Evolutionary conservation across 2,113 vertebrate species (phyloP), one percentile per base, ranked within the genome.

Genomic region (Cygnus buccinator): DNA sequence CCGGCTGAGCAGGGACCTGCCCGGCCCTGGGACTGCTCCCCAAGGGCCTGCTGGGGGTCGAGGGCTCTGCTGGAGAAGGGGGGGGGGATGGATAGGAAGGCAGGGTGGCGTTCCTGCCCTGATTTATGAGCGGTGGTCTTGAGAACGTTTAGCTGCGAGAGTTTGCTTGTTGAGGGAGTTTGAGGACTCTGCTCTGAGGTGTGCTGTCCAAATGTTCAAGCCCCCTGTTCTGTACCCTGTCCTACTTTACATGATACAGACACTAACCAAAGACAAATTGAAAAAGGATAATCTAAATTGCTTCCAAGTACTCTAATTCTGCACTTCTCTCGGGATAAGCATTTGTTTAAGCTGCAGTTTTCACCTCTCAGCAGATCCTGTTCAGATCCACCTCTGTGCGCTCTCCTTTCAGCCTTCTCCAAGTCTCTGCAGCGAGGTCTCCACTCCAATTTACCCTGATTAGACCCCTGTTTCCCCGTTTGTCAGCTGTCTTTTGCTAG

Each of bases 251-350:
- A 57, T 0, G 5, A 26, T 29, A 68, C 78, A 87, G 68, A 87
- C 46, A 44, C 50, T 70, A 95, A 87, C 7, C 76, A 67, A 79
- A 70, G 58, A 87, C 43, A 83, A 84, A 85, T 6, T 72, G 78
- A 85, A 92, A 59, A 31, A 67, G 89, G 73, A 84, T 63, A 31
- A 93, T 48, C 65, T 89, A 75, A 84, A 91, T 76, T n/a, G 63
- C 66, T 93, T 92, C 52, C 62, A 75, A 74, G 58, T 39, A 77
- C 77, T 91, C 70, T 41, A 74, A 86, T 84, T 58, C 1, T 7
- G 61, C 67, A 48, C 44, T 15, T 90, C 54, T 43, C 54, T 26
- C 72, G 59, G 85, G 63, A 87, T 41, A 76, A 90, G 58, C 13
- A 3, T 29, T 90, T 54, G 67, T 67, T 90, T 93, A 85, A 85